Evolutionary conservation across 2,888 invertebrate species (phyloP).

Genomic region (Drosophila setosimentum): DNA sequence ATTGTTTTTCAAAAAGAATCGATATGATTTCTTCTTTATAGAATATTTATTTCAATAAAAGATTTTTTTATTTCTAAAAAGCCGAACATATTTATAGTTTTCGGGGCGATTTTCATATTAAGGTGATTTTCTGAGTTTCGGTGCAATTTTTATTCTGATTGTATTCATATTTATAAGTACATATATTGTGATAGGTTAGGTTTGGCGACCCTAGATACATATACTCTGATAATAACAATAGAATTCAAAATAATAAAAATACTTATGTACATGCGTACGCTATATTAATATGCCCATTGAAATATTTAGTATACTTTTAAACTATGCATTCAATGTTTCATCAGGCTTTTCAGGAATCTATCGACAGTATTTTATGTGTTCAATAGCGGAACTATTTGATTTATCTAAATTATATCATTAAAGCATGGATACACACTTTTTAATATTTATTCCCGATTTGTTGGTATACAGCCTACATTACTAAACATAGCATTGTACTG

Average conservation of each 20-base stretch:
- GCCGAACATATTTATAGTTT: background rate
- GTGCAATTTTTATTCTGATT: too few relatives aligned
- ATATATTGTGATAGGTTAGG: too few relatives aligned
- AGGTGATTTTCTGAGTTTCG: background rate
- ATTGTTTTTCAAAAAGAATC: too few relatives aligned
- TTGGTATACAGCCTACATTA: background rate
- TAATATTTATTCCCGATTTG: background rate
- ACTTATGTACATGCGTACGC: background rate
- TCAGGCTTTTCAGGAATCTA: background rate
- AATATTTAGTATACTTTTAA: background rate
- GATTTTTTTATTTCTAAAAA: background rate
- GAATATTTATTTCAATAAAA: too few relatives aligned
- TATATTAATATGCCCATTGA: background rate
- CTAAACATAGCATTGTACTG: background rate
- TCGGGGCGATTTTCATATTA: background rate
- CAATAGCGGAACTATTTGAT: background rate
- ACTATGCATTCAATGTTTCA: background rate
- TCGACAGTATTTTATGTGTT: background rate
- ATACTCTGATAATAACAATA: background rate
- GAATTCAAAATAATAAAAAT: background rate
- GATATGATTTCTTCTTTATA: too few relatives aligned
- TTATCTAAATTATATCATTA: background rate
- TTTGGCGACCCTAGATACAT: background rate
- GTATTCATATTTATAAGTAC: background rate
- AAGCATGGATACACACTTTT: background rate